Evolutionary conservation across 2,888 invertebrate genomes (phyloP).

Genomic region (Petrolisthes cinctipes): DNA sequence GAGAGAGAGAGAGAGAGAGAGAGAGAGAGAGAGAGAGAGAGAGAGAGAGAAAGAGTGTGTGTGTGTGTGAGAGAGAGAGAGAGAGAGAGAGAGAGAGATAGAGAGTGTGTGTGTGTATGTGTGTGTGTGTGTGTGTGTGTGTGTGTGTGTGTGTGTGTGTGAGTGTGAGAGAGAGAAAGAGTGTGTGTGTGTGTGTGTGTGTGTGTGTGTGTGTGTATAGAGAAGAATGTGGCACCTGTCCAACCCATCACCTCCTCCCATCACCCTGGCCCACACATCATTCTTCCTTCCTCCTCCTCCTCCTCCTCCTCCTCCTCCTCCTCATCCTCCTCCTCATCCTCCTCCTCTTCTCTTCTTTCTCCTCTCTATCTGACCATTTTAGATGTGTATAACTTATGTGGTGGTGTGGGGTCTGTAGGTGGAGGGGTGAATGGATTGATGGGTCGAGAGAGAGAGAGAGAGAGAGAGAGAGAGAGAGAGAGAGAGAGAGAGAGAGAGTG

Average conservation of each 20-base stretch:
- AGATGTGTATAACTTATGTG: background rate
- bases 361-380: background rate
- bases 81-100: constrained; percentile 38
- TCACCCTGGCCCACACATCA: background rate
- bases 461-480: too few species aligned
- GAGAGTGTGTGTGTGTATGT: constrained; percentile 4
- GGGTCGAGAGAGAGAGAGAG: too few species aligned
- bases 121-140: background rate
- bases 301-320: background rate
- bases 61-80: constrained; percentile 19
- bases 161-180: too few species aligned
- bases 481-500: too few species aligned
- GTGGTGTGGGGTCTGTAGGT: background rate
- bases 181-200: constrained; percentile 20
- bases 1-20: background rate
- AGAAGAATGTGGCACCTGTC: constrained; percentile 9
- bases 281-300: too few species aligned
- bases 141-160: background rate
- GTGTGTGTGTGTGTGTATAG: constrained; percentile 12
- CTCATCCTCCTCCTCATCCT: background rate
- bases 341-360: background rate
- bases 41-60: constrained; percentile 16
- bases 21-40: background rate
- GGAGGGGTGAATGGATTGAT: background rate
- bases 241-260: background rate